Percentiles rank a stretch among this genome's conserved stretches.
phyloP scores from a whole-genome alignment of 2,113 vertebrate species.

The Zosterops pallidus region DNA sequence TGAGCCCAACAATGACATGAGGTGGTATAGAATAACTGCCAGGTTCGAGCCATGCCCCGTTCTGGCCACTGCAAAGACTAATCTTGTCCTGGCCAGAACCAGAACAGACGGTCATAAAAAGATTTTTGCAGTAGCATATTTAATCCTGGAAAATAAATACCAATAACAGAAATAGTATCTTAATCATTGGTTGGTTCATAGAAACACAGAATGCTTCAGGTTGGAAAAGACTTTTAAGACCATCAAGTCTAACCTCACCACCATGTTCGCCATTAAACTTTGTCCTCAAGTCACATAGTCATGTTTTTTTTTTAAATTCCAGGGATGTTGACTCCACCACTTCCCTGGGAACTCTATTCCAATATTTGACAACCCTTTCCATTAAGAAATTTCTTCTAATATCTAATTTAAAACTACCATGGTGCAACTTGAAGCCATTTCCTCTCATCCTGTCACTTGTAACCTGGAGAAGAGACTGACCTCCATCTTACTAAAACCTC shows the following conservation, averaged over 20 bases:
- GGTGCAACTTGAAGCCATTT: neutral
- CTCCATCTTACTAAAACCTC: neutral
- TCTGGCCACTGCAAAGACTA: neutral
- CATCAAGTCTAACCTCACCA: neutral
- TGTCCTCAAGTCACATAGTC: neutral
- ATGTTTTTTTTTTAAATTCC: neutral
- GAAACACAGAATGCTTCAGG: neutral
- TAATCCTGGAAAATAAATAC: neutral
- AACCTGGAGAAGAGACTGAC: neutral
- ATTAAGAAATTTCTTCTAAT: neutral
- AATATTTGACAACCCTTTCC: neutral
- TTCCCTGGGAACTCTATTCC: neutral
- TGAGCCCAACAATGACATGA: neutral
- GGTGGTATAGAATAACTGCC: neutral
- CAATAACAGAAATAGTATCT: neutral
- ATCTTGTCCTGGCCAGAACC: neutral
- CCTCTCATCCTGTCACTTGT: neutral
- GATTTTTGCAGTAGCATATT: neutral
- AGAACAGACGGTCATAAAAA: neutral
- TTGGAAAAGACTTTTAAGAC: neutral
- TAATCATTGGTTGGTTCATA: neutral
- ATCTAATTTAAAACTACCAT: neutral
- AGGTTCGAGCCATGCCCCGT: neutral
- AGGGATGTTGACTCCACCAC: neutral
- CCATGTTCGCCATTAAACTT: accelerated